Percentiles rank a stretch among this genome's conserved stretches.
Conservation (phyloP, 1,140 invertebrate genomes). For the Thaumetopoea pityocampa region DNA sequence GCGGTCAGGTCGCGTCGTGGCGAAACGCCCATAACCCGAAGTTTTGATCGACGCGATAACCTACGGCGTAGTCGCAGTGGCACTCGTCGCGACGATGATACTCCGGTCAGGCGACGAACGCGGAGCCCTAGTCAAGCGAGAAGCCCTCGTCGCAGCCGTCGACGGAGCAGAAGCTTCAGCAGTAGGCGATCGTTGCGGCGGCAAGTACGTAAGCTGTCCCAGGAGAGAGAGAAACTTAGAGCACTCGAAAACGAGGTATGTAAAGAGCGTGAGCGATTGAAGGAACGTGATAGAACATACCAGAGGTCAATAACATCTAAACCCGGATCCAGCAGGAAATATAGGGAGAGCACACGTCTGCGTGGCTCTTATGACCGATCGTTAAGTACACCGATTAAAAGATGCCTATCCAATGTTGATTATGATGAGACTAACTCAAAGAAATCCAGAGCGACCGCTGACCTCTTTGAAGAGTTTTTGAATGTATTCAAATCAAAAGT, state of each 20-base stretch:
- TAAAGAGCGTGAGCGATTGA: neutral
- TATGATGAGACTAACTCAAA: neutral
- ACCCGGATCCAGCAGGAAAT: no score
- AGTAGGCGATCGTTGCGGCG: neutral
- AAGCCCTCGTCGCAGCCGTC: neutral
- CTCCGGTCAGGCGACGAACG: no score
- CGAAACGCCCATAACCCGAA: neutral
- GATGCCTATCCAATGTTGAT: neutral
- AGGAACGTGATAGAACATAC: neutral
- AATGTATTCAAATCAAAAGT: constrained; percentile 9
- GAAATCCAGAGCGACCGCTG: constrained; percentile 4
- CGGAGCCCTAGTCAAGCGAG: no score
- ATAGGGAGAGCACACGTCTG: no score
- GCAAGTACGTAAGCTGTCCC: neutral
- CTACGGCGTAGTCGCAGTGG: neutral
- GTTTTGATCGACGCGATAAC: neutral
- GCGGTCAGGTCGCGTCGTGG: neutral
- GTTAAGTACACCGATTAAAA: no score
- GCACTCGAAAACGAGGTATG: neutral
- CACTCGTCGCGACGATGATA: neutral
- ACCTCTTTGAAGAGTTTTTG: constrained; percentile 16
- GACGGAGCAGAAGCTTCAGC: neutral
- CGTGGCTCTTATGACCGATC: no score
- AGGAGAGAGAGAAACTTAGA: neutral
- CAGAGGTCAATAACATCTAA: no score